Conservation (phyloP, 2,113 vertebrate species). For the Aphyosemion australe region DNA sequence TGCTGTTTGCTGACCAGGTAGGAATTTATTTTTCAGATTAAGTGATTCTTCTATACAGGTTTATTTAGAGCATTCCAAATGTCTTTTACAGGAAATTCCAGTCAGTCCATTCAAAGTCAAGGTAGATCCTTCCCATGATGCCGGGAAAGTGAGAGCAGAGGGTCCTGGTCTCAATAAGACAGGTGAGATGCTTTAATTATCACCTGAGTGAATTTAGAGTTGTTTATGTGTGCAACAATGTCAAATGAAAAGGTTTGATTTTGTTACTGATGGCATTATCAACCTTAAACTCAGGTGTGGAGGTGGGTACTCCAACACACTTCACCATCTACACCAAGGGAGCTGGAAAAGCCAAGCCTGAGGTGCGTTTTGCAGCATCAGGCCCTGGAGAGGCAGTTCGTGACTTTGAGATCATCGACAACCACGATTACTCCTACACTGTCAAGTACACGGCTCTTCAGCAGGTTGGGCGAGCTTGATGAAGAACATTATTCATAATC, state of each 20-base stretch:
- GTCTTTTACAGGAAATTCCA: slow-evolving; percentile 86
- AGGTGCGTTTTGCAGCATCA: slow-evolving; percentile 83
- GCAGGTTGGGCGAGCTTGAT: slow-evolving; percentile 78
- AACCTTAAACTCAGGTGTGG: slow-evolving; percentile 82
- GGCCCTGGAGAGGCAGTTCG: slow-evolving; percentile 85
- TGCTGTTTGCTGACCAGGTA: slow-evolving; percentile 95
- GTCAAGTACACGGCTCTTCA: slow-evolving; percentile 92
- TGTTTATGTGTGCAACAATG: background rate
- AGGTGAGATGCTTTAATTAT: slow-evolving; percentile 77
- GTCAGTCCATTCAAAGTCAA: slow-evolving; percentile 93
- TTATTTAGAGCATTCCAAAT: background rate
- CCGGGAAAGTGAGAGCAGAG: slow-evolving; percentile 90
- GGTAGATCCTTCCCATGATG: slow-evolving; percentile 92
- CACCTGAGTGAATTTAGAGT: background rate
- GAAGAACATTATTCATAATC: slow-evolving; percentile 11
- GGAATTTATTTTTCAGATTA: background rate
- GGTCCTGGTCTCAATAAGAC: slow-evolving; percentile 91
- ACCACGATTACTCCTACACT: slow-evolving; percentile 94
- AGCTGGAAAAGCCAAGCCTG: slow-evolving; percentile 90
- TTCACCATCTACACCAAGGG: slow-evolving; percentile 95
- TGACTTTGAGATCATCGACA: slow-evolving; percentile 95
- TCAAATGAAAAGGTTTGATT: background rate
- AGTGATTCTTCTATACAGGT: too few relatives aligned
- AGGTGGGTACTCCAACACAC: slow-evolving; percentile 91
- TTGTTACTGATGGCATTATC: slow-evolving; percentile 12